phyloP scores from a whole-genome alignment of 2,888 invertebrate genomes.

The Sphaerophoria rueppellii region DNA sequence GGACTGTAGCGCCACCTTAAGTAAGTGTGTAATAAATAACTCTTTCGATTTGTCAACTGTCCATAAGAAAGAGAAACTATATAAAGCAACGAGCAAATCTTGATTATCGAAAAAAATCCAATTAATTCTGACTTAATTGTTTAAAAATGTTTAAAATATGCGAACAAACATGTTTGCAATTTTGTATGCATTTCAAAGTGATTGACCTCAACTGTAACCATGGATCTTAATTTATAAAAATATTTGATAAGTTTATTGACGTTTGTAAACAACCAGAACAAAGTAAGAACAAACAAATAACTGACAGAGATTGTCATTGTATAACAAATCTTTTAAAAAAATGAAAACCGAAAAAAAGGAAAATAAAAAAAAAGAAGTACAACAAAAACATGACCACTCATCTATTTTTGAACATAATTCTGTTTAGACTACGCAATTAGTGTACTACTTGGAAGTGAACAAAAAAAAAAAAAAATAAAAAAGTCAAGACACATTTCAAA shows the following conservation, averaged over 20 bases:
- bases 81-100: background rate
- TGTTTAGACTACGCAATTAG: background rate
- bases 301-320: constrained; percentile 5
- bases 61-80: background rate
- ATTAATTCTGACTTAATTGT: background rate
- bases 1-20: too few relatives aligned
- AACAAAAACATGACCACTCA: background rate
- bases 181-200: background rate
- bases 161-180: background rate
- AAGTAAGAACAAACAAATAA: background rate
- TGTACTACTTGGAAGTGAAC: background rate
- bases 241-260: constrained; percentile 27
- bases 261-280: background rate
- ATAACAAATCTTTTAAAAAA: background rate
- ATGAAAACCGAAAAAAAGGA: too few relatives aligned
- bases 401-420: background rate
- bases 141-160: background rate
- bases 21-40: too few relatives aligned
- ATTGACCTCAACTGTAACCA: background rate
- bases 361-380: background rate
- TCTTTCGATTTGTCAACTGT: too few relatives aligned
- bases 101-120: background rate
- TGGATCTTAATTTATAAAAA: background rate
- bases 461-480: too few relatives aligned
- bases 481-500: too few relatives aligned